phyloP scores from a whole-genome alignment of 1,140 invertebrate genomes.

The Centruroides vittatus region DNA sequence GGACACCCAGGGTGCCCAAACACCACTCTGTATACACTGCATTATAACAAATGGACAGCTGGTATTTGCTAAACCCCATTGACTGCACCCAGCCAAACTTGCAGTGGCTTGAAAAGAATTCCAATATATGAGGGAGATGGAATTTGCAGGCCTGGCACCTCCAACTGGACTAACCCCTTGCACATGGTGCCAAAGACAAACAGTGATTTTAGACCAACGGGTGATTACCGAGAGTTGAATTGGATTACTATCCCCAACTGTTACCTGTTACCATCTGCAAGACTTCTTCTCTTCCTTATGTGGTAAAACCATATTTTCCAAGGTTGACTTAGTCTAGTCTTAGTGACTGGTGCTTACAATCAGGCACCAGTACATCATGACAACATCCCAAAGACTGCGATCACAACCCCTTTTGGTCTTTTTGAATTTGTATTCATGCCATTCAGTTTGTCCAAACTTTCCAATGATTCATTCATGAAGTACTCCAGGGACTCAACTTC shows the following conservation, averaged over 20 bases:
- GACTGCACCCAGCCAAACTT: conserved; percentile 6
- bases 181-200: conserved; percentile 19
- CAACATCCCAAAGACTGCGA: conserved; percentile 2
- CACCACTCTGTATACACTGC: conserved; percentile 1
- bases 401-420: conserved; percentile 1
- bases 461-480: conserved; percentile 8
- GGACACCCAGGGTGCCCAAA: not conserved
- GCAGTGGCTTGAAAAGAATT: conserved; percentile 4
- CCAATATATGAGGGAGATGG: conserved; percentile 1
- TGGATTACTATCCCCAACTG: conserved; percentile 6
- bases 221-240: conserved; percentile 13
- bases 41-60: conserved; percentile 6
- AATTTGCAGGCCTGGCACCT: conserved; percentile 15
- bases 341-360: conserved; percentile 7
- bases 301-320: not conserved
- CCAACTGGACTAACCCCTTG: conserved; percentile 15
- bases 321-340: too few relatives aligned
- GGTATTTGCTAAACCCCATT: not conserved
- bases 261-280: conserved; percentile 13
- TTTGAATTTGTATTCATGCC: conserved; percentile 2
- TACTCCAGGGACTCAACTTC: not conserved
- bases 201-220: conserved; percentile 5
- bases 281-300: too few relatives aligned
- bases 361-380: conserved; percentile 10
- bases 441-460: conserved; percentile 6